These are phyloP conservation scores for Tinea pellionella DNA, from an alignment of 2,888 invertebrate species.

Conservation along the genomic window DNA sequence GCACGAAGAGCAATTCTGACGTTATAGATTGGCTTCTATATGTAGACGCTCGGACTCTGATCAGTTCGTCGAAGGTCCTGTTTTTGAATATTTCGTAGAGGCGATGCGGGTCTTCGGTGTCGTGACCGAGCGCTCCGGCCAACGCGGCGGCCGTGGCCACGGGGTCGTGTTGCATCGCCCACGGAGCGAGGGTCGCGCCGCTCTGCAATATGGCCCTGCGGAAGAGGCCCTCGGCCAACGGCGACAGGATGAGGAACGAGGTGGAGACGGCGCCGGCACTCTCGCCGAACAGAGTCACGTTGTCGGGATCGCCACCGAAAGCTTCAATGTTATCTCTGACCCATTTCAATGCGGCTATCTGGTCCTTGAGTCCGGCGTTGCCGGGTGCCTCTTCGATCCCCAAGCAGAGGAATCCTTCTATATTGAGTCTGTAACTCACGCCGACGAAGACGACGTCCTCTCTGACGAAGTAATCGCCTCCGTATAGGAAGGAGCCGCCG, in stretches of 20 bases:
- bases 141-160: slow-evolving; percentile 40
- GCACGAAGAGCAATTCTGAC: slow-evolving; percentile 43
- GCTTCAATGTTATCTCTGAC: slow-evolving; percentile 44
- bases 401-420: slow-evolving; percentile 73
- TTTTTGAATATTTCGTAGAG: slow-evolving; percentile 43
- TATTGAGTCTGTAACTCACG: slow-evolving; percentile 69
- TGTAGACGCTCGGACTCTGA: slow-evolving; percentile 35
- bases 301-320: slow-evolving; percentile 52
- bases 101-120: slow-evolving; percentile 42
- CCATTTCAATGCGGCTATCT: slow-evolving; percentile 54
- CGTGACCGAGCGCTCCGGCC: slow-evolving; percentile 45
- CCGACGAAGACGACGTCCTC: slow-evolving; percentile 71
- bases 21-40: slow-evolving; percentile 47
- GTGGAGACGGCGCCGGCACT: slow-evolving; percentile 57
- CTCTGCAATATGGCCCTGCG: slow-evolving; percentile 55
- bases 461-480: slow-evolving; percentile 70
- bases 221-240: slow-evolving; percentile 46
- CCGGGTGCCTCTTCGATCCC: slow-evolving; percentile 74
- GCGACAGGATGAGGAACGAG: slow-evolving; percentile 44
- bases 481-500: slow-evolving; percentile 68
- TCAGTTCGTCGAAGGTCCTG: slow-evolving; percentile 37
- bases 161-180: slow-evolving; percentile 50
- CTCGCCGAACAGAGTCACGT: slow-evolving; percentile 55
- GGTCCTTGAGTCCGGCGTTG: slow-evolving; percentile 72
- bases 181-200: slow-evolving; percentile 48